phyloP scores from a whole-genome alignment of 2,888 invertebrate genomes.

The Pseudanteris insignis region DNA sequence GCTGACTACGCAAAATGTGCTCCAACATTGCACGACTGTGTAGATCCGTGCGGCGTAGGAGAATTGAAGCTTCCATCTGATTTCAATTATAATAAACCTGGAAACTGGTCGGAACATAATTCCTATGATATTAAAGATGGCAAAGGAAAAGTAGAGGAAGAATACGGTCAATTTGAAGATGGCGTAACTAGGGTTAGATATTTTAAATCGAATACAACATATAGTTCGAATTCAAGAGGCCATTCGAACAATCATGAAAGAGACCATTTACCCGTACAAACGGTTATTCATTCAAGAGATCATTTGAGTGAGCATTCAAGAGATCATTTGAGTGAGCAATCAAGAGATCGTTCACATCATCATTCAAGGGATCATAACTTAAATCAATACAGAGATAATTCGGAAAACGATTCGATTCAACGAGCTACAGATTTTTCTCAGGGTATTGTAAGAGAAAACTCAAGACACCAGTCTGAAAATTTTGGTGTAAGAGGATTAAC shows the following conservation, averaged over 20 bases:
- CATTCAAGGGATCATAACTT: background rate
- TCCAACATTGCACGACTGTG: constrained; percentile 11
- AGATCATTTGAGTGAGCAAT: background rate
- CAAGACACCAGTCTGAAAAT: constrained; percentile 5
- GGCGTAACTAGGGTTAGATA: constrained; percentile 51
- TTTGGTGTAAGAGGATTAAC: constrained; percentile 21
- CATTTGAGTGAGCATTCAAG: background rate
- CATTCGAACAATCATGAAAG: background rate
- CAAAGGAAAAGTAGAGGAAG: constrained; percentile 53
- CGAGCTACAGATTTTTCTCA: too few relatives aligned
- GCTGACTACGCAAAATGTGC: background rate
- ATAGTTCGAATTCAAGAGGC: constrained; percentile 45
- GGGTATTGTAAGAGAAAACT: too few relatives aligned
- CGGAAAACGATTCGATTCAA: too few relatives aligned
- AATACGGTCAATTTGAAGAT: constrained; percentile 50
- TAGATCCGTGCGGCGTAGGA: constrained; percentile 5
- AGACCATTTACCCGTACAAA: background rate
- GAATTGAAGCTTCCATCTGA: background rate
- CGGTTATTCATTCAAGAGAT: background rate
- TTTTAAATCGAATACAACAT: constrained; percentile 53
- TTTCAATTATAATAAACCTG: constrained; percentile 43
- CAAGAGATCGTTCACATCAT: background rate
- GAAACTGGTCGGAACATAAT: constrained; percentile 58
- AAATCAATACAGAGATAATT: background rate
- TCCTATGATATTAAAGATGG: constrained; percentile 50